Evolutionary conservation across 2,113 vertebrate genomes (phyloP), one percentile per base, ranked within the genome.

Genomic region (Forbesichthys agassizii): DNA sequence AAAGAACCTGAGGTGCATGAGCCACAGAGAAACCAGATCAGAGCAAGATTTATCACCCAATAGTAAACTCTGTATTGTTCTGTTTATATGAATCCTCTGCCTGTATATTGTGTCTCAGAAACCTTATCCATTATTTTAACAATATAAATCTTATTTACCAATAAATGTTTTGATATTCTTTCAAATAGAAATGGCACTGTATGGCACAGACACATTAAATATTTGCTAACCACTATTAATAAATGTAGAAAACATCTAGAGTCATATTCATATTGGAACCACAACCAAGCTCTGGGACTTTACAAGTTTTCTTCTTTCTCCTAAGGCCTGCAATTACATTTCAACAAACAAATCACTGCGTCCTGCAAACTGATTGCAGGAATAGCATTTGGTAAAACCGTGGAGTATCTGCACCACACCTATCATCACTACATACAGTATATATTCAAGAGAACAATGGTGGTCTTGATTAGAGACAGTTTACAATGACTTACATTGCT

Each of bases 11-110:
- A 86, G 84, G 81, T 82, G 84, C 77, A 74, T 86, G 86, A 83
- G 81, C 84, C 80, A 79, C 79, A 82, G 74, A 88, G 84, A 90
- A 90, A 91, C 90, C 85, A 87, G 89, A 89, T 89, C 86, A 90
- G 83, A 91, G 87, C 82, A 90, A 90, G 88, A 92, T 89, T 86
- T 88, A 90, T 90, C 88, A 87, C 89, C 87, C 82, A 83, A 86
- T 56, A 53, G 57, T 11, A 14, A 48, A n/a, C 20, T 68, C 67
- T 89, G 86, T 87, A 51, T 78, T 73, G 13, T 64, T 47, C 84
- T 81, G 64, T 13, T 64, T 13, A 51, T 78, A 69, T 16, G 27
- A 51, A 64, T 72, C 78, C 60, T 81, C 46, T 55, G 65, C 69
- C 69, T 73, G 64, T 68, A 70, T 66, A 36, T 4, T 64, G 48